A percentile compares a stretch with the other conserved stretches of the same genome.
phyloP scores from a whole-genome alignment of 2,888 invertebrate species.

The Leucoma salicis region DNA sequence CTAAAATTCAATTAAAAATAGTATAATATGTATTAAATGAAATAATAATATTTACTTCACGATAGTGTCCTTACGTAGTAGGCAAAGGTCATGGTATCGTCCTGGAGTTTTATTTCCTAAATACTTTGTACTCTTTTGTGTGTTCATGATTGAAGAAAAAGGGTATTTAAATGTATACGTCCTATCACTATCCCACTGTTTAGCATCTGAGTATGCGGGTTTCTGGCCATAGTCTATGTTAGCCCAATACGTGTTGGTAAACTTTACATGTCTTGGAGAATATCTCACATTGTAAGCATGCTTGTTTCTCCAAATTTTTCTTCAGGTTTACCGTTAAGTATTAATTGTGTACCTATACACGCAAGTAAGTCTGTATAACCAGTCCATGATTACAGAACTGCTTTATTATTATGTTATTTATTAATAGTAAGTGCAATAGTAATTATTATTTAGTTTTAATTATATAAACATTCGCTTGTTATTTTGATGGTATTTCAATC shows the following conservation, averaged over 20 bases:
- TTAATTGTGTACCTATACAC: too few relatives aligned
- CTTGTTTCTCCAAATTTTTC: neutral
- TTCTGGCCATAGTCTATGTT: neutral
- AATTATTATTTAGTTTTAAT: conserved; percentile 13
- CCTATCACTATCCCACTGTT: neutral
- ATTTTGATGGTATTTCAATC: neutral
- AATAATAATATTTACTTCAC: too few relatives aligned
- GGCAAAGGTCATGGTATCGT: too few relatives aligned
- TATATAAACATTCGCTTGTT: conserved; percentile 8
- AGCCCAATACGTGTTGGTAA: neutral
- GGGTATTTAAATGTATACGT: conserved; percentile 49
- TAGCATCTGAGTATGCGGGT: neutral
- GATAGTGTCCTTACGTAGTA: too few relatives aligned
- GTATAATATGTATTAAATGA: too few relatives aligned
- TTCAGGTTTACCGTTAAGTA: neutral
- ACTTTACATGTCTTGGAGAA: neutral
- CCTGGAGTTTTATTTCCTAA: too few relatives aligned
- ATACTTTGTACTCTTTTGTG: conserved; percentile 64
- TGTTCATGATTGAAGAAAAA: conserved; percentile 56
- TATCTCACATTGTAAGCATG: neutral
- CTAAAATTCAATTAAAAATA: too few relatives aligned
- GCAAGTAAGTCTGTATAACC: too few relatives aligned
- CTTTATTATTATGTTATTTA: neutral
- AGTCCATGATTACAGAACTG: neutral
- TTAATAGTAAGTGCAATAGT: conserved; percentile 29